Evolutionary conservation across 2,888 invertebrate genomes (phyloP).

Genomic region (Drosophila nr. perissopoda): DNA sequence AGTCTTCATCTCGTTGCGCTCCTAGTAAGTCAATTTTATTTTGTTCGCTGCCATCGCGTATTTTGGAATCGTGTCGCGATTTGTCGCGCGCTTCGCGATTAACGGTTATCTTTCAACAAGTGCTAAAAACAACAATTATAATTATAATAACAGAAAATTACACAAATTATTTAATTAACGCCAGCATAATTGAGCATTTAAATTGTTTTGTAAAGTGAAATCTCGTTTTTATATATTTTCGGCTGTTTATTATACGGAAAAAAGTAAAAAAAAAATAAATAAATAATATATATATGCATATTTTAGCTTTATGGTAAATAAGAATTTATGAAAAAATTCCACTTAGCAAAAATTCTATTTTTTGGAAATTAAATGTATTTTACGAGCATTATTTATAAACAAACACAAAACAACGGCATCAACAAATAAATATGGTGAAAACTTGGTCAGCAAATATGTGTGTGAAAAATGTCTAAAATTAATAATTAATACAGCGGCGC

Average conservation of each 20-base stretch:
- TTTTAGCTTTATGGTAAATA: not conserved
- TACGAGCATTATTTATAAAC: slow-evolving; percentile 49
- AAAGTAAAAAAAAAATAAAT: slow-evolving; percentile 30
- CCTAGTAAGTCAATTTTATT: slow-evolving; percentile 62
- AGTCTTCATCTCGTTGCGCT: slow-evolving; percentile 69
- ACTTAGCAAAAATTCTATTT: slow-evolving; percentile 38
- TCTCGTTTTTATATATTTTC: slow-evolving; percentile 25
- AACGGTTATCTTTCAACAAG: slow-evolving; percentile 38
- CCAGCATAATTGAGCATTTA: slow-evolving; percentile 36
- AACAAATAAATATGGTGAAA: slow-evolving; percentile 40
- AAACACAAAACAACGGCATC: slow-evolving; percentile 19
- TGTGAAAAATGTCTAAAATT: slow-evolving; percentile 48
- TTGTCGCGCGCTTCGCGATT: slow-evolving; percentile 21
- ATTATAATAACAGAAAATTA: slow-evolving; percentile 36
- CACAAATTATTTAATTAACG: slow-evolving; percentile 27
- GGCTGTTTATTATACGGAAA: slow-evolving; percentile 10
- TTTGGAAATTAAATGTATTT: slow-evolving; percentile 45
- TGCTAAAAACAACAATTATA: slow-evolving; percentile 22
- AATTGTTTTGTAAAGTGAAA: slow-evolving; percentile 53
- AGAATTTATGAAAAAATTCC: slow-evolving; percentile 13
- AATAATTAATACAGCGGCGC: slow-evolving; percentile 33
- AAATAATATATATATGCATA: not conserved
- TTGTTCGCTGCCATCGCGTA: slow-evolving; percentile 7
- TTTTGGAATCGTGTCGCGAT: slow-evolving; percentile 25
- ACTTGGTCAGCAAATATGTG: slow-evolving; percentile 17